Base-by-base conservation (phyloP, 64 coral and sea anemone species). In the Montipora cactus region DNA sequence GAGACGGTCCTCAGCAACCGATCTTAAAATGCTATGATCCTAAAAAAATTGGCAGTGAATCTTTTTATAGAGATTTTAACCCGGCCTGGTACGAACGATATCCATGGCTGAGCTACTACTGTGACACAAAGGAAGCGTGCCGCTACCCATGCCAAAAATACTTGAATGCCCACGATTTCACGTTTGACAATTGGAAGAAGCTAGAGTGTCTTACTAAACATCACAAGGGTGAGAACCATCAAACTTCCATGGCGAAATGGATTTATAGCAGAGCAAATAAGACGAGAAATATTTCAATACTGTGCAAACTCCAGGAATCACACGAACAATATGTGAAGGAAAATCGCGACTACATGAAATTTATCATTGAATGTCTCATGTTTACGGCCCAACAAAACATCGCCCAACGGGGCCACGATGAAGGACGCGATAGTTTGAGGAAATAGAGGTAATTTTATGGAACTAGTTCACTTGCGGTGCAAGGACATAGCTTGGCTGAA, bases 371-470 rank as follows among this genome's bases (percentile, higher is more conserved):
- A 79, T 77, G 44, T 67, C 77, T 77, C 58, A 79, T 68, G 53
- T 90, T 79, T 46, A 79, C 61, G 58, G 88, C 88, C 76, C 74
- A 90, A 69, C 88, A 90, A 52, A 90, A 80, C 75, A 79, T 91
- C 61, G 62, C 77, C 69, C 77, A 80, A 19, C 76, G 58, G 64
- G 89, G 76, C 37, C 76, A 90, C 59, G 76, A 80, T 64, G 88
- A 79, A 79, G n/a, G 51, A 50, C 84, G 67, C 49, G 84, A 88
- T 88, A 18, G 72, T 88, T 67, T 84, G 57, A 18, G 44, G 44
- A 64, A 88, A 89, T 75, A 75, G 74, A 23, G 52, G 71, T 78
- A 79, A 89, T 75, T 78, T 89, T 89, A 21, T 77, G 74, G 87
- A 89, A 89, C 51, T 89, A 4, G 46, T 89, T 61, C 72, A 89